Base-by-base conservation (phyloP, 2,113 vertebrate species). In the Taurulus bubalis region DNA sequence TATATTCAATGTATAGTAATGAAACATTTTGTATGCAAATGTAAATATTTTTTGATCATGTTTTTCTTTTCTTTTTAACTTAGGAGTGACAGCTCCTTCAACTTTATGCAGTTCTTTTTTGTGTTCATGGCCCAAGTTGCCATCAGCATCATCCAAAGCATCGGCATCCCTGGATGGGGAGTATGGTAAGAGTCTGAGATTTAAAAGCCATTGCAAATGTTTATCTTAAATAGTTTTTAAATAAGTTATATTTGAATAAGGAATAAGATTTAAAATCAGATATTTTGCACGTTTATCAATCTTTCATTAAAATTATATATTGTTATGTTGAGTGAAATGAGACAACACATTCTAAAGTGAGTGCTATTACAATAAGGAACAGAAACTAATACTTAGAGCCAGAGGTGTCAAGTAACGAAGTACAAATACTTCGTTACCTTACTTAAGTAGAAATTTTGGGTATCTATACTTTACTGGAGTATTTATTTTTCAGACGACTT, bases 51-150 rank as follows among this genome's bases (percentile, higher is more conserved):
- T 7, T 45, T 36, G 1, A 18, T 70, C 30, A 65, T 26, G 34
- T 84, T 22, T 24, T 32, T 34, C 4, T 51, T 55, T 15, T 32
- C 51, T 53, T 59, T 59, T 36, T 38, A 70, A 26, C 40, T 56
- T 85, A 99, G 98, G 96, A 96, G 94, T 36, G 98, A 99, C 95
- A 99, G 98, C 77, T 99, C 98, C 77, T 99, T 99, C 94, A 98
- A 98, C 93, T 99, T 97, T 95, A 99, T 99, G 98, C 94, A 96
- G 0, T 99, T 99, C 93, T 99, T 99, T 93, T 99, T 99, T 88
- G 96, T 97, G 55, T 99, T 99, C 93, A 98, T 98, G 96, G 97
- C 97, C 20, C 98, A 99, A 94, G 89, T 98, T 88, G 96, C 96
- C 85, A 98, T 99, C 93, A 97, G 97, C 86, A 96, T 98, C 83